Evolutionary conservation across 2,113 vertebrate genomes (phyloP).

Genomic region (Lagopus leucura): DNA sequence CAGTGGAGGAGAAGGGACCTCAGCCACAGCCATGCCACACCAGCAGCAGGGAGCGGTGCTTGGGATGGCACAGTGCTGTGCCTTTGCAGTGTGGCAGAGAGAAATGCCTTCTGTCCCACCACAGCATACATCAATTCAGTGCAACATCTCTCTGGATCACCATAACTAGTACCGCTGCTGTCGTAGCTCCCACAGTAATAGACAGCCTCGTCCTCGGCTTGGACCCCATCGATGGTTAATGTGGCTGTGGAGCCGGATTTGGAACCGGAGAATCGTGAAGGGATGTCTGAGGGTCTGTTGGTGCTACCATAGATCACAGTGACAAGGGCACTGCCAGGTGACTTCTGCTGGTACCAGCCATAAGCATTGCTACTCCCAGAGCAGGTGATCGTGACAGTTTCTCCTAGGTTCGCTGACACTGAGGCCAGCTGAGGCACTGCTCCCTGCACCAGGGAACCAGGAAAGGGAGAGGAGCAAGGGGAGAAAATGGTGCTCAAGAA

Average conservation of each 20-base stretch:
- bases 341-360: constrained; percentile 32
- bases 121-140: not conserved
- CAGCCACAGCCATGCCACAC: too few relatives aligned
- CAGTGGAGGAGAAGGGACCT: too few relatives aligned
- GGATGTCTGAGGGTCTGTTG: not conserved
- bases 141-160: not conserved
- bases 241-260: rapidly evolving
- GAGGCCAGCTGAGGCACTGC: not conserved
- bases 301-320: not conserved
- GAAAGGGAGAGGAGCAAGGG: not conserved
- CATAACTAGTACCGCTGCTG: too few relatives aligned
- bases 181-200: not conserved
- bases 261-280: not conserved
- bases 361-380: rapidly evolving
- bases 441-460: not conserved
- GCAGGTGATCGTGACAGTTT: not conserved
- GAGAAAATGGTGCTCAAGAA: not conserved
- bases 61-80: too few relatives aligned
- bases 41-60: too few relatives aligned
- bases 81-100: too few relatives aligned
- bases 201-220: too few relatives aligned
- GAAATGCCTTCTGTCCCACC: too few relatives aligned
- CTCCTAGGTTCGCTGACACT: rapidly evolving
- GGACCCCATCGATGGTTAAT: not conserved
- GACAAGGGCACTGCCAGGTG: rapidly evolving